Percentiles rank a stretch among this genome's conserved stretches.
These are phyloP conservation scores for Charaxes varanes DNA, from an alignment of 1,140 invertebrate genomes.

Conservation along the genomic window DNA sequence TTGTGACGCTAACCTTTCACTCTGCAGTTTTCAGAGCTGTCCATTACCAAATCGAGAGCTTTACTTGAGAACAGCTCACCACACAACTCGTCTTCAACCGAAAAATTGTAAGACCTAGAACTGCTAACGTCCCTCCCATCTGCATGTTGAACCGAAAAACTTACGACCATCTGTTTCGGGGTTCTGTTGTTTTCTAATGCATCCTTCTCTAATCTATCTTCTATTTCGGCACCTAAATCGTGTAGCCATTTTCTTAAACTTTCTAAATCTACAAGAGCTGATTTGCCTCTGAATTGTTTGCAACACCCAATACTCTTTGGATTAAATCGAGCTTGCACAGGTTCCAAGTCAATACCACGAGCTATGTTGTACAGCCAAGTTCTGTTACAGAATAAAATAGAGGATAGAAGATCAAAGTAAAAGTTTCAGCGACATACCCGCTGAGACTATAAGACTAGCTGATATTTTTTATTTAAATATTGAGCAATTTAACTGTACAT, in stretches of 20 bases:
- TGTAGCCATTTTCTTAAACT: slow-evolving; percentile 87
- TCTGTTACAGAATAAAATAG: slow-evolving; percentile 63
- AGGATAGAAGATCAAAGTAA: too few species aligned
- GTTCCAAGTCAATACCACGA: slow-evolving; percentile 90
- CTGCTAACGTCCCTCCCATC: slow-evolving; percentile 77
- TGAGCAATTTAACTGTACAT: neutral
- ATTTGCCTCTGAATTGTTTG: slow-evolving; percentile 93
- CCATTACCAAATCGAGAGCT: slow-evolving; percentile 77
- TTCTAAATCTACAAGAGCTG: slow-evolving; percentile 81
- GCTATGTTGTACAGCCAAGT: slow-evolving; percentile 91
- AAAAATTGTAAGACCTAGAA: slow-evolving; percentile 75
- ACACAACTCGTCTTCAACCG: slow-evolving; percentile 76
- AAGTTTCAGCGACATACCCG: too few species aligned
- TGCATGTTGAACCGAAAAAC: slow-evolving; percentile 74
- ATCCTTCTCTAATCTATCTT: slow-evolving; percentile 90
- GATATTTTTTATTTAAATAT: too few species aligned
- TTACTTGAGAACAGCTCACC: slow-evolving; percentile 60
- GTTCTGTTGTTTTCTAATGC: slow-evolving; percentile 80
- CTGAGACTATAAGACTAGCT: too few species aligned
- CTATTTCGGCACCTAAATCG: slow-evolving; percentile 87
- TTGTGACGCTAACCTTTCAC: slow-evolving; percentile 45
- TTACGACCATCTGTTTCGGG: slow-evolving; percentile 78
- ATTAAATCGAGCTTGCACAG: slow-evolving; percentile 87
- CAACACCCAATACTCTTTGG: slow-evolving; percentile 96
- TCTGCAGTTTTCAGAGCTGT: slow-evolving; percentile 51